Evolutionary conservation across 2,797 vertebrate species (phyloP), one percentile per base, ranked within the genome.

Genomic region (Cygnus olor): DNA sequence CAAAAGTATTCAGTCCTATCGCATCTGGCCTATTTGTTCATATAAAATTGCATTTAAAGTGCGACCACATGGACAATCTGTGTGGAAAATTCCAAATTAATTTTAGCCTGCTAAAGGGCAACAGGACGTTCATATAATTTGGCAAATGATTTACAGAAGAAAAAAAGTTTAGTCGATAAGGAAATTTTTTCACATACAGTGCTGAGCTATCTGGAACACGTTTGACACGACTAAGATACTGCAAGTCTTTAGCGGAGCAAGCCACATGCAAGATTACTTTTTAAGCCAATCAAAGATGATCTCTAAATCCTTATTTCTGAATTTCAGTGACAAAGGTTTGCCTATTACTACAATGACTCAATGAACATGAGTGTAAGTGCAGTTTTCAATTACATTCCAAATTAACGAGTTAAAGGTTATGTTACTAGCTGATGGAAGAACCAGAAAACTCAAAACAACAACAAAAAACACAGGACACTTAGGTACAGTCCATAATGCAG

Each of bases 51-150:
- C 32, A 69, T 11, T 24, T 53, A n/a, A 92, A 85, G n/a, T 57
- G 12, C 56, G 74, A 79, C 44, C 34, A 92, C 64, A 73, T 25
- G n/a, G 81, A 85, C 60, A 88, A 53, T 1, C 20, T 84, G 24
- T 32, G 70, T 64, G 66, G 27, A 87, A 76, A 93, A 91, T 57
- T 91, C 85, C 54, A 77, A 73, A 79, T 82, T 85, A 89, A 89
- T 69, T 83, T 65, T 13, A 80, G 49, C 9, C 38, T 82, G 45
- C 25, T 87, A 40, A 58, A 83, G 30, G 66, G 79, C 69, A 65
- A 93, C 81, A 93, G 21, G n/a, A 83, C 79, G 30, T 65, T 90
- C 44, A 34, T 18, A 11, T 20, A 85, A 51, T 7, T 8, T 83
- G 49, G 72, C 57, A 96, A 96, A 89, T 88, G 14, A 91, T 83